These are phyloP conservation scores for Notechis scutatus DNA, from an alignment of 2,113 vertebrate species.

Conservation along the genomic window DNA sequence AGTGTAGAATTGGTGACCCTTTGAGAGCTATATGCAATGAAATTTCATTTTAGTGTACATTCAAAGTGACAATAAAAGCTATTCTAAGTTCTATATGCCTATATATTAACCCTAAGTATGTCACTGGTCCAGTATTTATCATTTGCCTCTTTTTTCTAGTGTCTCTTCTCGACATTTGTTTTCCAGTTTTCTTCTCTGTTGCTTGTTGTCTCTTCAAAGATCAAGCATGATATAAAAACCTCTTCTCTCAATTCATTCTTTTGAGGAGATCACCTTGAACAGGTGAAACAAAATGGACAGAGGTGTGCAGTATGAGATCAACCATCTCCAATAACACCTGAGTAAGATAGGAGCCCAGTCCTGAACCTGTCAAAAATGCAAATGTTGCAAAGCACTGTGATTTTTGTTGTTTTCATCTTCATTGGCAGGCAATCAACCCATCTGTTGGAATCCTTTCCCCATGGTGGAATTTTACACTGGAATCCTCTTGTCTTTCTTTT, in stretches of 20 bases:
- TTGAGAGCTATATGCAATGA: too few relatives aligned
- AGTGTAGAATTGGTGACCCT: too few relatives aligned
- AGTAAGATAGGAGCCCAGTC: neutral
- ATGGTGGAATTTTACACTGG: conserved; percentile 14
- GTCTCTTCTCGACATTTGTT: neutral
- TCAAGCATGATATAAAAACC: neutral
- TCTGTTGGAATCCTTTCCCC: conserved; percentile 14
- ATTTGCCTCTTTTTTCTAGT: neutral
- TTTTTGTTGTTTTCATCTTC: neutral
- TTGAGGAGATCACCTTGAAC: neutral
- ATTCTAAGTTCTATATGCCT: neutral
- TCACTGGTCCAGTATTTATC: neutral
- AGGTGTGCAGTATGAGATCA: neutral
- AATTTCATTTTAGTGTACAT: too few relatives aligned
- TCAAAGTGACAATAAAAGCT: too few relatives aligned
- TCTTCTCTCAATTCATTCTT: neutral
- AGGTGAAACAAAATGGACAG: neutral
- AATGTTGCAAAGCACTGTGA: neutral
- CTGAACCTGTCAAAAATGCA: neutral
- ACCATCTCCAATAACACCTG: neutral
- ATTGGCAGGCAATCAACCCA: neutral
- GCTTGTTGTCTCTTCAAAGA: conserved; percentile 3
- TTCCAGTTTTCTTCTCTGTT: conserved; percentile 51
- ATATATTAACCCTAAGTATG: neutral
- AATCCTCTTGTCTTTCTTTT: conserved; percentile 15